Evolutionary conservation across 1,140 invertebrate genomes (phyloP), one percentile per base, ranked within the genome.

Genomic region (Diorhabda carinulata): DNA sequence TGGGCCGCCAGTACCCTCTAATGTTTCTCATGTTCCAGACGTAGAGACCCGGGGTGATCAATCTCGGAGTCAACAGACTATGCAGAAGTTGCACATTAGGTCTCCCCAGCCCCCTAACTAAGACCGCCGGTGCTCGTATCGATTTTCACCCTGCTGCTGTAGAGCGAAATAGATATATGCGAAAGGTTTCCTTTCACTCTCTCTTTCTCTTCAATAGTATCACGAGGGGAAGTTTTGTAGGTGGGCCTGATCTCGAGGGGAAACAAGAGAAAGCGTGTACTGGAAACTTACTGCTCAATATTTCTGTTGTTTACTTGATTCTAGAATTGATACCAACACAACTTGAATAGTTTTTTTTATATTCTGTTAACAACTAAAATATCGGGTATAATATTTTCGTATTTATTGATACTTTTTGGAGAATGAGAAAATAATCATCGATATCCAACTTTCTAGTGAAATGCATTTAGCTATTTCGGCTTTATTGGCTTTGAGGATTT

Each of bases 271-370:
- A 52, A 52, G 47, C 47, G 6, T n/a, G 47, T n/a, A 52, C 47
- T 52, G 47, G 47, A 52, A 52, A 52, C 47, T 52, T 52, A 52
- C 47, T 52, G 47, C n/a, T 52, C 47, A 52, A 52, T 52, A 52
- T 52, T 52, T 52, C 6, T n/a, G 0, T 52, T 52, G 47, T 52
- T 52, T 52, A 52, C 47, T 52, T 8, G 6, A 52, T 52, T 52
- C 47, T 52, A n/a, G 47, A 52, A 52, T n/a, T 52, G 47, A 52
- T n/a, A 52, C 47, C 2, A 8, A 52, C 47, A 52, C 47, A 6
- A 52, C 47, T 52, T 52, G 47, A 52, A 52, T 52, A 52, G 6
- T 52, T 52, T n/a, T 52, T 25, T 25, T 25, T 25, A 25, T 25
- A 25, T 25, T 25, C 1, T 25, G 25, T 25, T 25, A 25, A 25